A percentile compares a stretch with the other conserved stretches of the same genome.
Evolutionary conservation across 2,113 vertebrate species (phyloP).

Genomic region (Psilopsiagon aymara): DNA sequence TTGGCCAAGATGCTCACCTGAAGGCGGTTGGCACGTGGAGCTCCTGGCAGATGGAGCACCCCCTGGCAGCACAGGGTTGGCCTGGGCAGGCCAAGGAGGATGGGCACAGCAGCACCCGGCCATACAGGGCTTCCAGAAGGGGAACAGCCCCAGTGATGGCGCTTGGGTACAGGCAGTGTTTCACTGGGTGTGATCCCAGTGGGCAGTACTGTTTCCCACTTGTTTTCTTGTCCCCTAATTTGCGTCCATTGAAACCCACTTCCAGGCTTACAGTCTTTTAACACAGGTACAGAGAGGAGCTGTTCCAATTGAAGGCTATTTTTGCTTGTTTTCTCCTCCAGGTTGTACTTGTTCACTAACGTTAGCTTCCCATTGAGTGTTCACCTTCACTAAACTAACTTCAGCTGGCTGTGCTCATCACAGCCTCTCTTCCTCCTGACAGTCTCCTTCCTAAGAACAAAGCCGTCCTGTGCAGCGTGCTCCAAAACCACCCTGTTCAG

Average conservation of each 20-base stretch:
- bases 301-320: not conserved
- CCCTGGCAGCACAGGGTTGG: rapidly evolving
- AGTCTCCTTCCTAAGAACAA: not conserved
- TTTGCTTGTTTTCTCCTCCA: not conserved
- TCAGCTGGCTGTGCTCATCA: not conserved
- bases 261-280: not conserved
- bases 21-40: not conserved
- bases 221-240: not conserved
- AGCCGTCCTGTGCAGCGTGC: rapidly evolving
- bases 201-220: not conserved
- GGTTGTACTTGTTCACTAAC: not conserved
- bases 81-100: not conserved
- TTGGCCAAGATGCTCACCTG: not conserved
- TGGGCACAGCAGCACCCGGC: rapidly evolving
- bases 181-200: rapidly evolving
- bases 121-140: not conserved
- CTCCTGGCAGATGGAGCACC: not conserved
- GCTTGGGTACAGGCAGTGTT: not conserved
- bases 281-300: rapidly evolving
- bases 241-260: not conserved
- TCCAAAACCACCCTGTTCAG: not conserved
- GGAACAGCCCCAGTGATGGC: not conserved
- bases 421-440: not conserved
- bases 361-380: not conserved
- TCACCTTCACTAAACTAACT: not conserved